phyloP scores from a whole-genome alignment of 2,113 vertebrate species.

The Indicator indicator region DNA sequence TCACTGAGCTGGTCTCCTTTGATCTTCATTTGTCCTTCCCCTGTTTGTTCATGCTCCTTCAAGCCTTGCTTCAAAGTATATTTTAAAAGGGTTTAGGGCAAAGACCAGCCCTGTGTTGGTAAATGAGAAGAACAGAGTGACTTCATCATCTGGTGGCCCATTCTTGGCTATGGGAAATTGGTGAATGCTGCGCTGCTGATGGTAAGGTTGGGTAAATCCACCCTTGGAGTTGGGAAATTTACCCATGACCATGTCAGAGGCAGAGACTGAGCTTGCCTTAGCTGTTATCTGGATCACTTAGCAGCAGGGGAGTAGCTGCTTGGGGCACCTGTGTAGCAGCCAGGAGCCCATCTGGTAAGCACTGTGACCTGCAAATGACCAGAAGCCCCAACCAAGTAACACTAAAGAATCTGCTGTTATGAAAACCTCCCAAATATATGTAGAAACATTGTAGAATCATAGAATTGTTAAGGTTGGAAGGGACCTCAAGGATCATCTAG shows the following conservation, averaged over 20 bases:
- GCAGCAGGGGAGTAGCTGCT: background rate
- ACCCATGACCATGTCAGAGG: rapidly evolving
- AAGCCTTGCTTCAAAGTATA: background rate
- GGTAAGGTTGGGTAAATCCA: background rate
- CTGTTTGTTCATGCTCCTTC: background rate
- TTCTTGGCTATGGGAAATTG: background rate
- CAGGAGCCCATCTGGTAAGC: background rate
- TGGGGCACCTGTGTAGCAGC: background rate
- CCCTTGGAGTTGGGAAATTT: background rate
- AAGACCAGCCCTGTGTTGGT: background rate
- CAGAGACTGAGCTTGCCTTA: background rate
- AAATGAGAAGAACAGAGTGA: background rate
- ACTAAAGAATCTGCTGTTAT: background rate
- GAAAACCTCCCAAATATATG: too few species aligned
- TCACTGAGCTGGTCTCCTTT: background rate
- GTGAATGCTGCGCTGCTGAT: rapidly evolving
- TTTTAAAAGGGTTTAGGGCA: background rate
- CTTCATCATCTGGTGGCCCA: background rate
- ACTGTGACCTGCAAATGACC: background rate
- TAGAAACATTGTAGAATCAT: background rate
- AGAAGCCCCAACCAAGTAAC: background rate
- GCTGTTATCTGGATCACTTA: background rate
- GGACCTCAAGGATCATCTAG: too few species aligned
- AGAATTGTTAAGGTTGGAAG: too few species aligned
- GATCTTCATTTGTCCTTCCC: background rate